A percentile compares a stretch with the other conserved stretches of the same genome.
Conservation (phyloP, 2,888 invertebrate species). For the Adineta ricciae region DNA sequence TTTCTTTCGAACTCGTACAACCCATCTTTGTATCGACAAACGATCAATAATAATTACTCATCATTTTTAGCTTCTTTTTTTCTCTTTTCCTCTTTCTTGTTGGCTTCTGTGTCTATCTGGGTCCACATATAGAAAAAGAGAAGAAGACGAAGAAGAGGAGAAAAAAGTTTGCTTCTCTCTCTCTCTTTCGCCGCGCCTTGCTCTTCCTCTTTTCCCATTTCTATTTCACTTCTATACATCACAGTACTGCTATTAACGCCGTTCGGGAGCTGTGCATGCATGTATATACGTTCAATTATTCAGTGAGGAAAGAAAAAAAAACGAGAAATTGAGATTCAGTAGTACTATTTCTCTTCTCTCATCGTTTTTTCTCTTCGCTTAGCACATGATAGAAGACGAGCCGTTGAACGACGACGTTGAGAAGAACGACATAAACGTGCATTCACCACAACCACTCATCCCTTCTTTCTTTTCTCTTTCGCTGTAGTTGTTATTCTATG, state of each 20-base stretch:
- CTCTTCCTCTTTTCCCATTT: background rate
- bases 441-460: background rate
- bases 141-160: background rate
- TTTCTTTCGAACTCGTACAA: background rate
- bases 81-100: background rate
- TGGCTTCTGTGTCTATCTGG: background rate
- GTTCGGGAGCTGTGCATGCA: background rate
- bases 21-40: background rate
- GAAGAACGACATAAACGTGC: background rate
- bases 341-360: background rate
- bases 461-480: background rate
- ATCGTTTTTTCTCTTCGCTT: background rate
- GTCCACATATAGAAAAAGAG: background rate
- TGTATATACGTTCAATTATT: background rate
- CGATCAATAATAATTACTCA: constrained; percentile 9
- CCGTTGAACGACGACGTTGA: background rate
- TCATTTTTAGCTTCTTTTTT: background rate
- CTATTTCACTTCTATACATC: background rate
- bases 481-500: background rate
- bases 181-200: background rate
- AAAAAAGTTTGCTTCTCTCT: background rate
- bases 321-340: background rate
- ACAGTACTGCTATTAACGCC: background rate
- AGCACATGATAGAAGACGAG: background rate
- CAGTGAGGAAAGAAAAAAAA: background rate